These are phyloP conservation scores for Chrysoperla carnea DNA, from an alignment of 1,140 invertebrate species.

Conservation along the genomic window DNA sequence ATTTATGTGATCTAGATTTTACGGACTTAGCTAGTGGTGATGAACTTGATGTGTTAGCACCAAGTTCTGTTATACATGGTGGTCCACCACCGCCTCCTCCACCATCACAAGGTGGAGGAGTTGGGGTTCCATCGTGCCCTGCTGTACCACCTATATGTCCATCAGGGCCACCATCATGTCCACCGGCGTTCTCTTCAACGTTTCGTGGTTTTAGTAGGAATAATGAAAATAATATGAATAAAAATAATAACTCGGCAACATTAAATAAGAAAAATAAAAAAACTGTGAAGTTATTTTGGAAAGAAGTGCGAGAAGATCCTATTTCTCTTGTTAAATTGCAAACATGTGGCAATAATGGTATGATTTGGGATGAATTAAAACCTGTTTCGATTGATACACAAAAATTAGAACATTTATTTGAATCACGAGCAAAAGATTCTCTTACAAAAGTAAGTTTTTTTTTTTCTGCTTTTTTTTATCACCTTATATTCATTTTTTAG, in stretches of 20 bases:
- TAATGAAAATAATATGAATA: constrained; percentile 18
- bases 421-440: constrained; percentile 88
- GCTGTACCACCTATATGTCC: constrained; percentile 23
- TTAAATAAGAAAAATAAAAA: constrained; percentile 79
- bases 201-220: constrained; percentile 26
- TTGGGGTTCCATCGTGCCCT: constrained; percentile 17
- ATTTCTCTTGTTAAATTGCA: constrained; percentile 46
- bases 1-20: constrained; percentile 92
- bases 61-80: constrained; percentile 35
- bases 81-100: constrained; percentile 57
- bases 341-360: constrained; percentile 39
- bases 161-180: constrained; percentile 23
- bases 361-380: constrained; percentile 90
- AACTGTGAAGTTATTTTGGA: constrained; percentile 99
- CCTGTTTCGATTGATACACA: constrained; percentile 75
- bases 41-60: constrained; percentile 44
- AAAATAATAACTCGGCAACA: constrained; percentile 22
- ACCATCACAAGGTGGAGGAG: constrained; percentile 21
- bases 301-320: constrained; percentile 76
- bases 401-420: constrained; percentile 93
- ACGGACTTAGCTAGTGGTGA: constrained; percentile 77
- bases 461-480: no score
- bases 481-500: constrained; percentile 15
- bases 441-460: constrained; percentile 67
- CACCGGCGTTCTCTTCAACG: constrained; percentile 13